phyloP scores from a whole-genome alignment of 2,113 vertebrate genomes.

The Barnardius zonarius region DNA sequence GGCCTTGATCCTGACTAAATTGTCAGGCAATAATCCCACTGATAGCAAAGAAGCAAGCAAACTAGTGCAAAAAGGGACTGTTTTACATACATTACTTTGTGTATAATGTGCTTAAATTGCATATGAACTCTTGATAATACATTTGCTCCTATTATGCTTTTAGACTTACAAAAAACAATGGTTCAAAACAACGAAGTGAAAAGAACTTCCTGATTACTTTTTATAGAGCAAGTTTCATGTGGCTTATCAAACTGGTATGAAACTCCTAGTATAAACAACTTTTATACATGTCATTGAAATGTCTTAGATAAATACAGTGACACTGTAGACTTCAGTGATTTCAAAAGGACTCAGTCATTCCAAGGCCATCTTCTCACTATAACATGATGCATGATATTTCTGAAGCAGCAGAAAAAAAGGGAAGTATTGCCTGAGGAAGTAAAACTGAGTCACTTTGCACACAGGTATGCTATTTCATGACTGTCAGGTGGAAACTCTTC shows the following conservation, averaged over 20 bases:
- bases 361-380: conserved; percentile 63
- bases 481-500: conserved; percentile 76
- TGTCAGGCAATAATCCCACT: not conserved
- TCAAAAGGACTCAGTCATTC: conserved; percentile 60
- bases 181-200: not conserved
- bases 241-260: not conserved
- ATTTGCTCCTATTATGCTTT: not conserved
- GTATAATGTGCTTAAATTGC: not conserved
- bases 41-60: not conserved
- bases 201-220: not conserved
- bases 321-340: conserved; percentile 45
- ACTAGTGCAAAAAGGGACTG: not conserved
- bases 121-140: not conserved
- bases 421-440: conserved; percentile 72
- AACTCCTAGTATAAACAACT: conserved; percentile 26
- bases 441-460: conserved; percentile 74
- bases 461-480: conserved; percentile 75
- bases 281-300: conserved; percentile 47
- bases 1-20: not conserved
- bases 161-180: not conserved
- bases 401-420: conserved; percentile 65
- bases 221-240: not conserved
- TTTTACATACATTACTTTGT: not conserved
- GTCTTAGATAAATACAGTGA: conserved; percentile 51
- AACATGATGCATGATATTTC: conserved; percentile 69